Conservation (phyloP, 2,888 invertebrate species). For the Chalcis sispes region DNA sequence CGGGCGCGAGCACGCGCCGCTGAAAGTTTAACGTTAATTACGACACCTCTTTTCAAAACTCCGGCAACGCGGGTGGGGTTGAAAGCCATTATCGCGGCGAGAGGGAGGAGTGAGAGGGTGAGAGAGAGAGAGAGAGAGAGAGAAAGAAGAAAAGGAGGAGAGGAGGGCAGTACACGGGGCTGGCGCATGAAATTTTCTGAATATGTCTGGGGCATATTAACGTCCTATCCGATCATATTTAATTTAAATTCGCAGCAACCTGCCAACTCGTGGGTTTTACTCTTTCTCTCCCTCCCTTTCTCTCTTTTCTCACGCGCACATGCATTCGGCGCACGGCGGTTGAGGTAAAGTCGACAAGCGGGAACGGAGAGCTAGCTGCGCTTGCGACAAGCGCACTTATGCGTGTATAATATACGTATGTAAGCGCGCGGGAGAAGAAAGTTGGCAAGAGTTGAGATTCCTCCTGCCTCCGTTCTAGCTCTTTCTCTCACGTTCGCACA, state of each 20-base stretch:
- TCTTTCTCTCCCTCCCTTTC: background rate
- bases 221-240: constrained; percentile 54
- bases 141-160: too few relatives aligned
- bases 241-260: constrained; percentile 52
- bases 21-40: constrained; percentile 56
- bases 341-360: background rate
- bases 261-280: constrained; percentile 50
- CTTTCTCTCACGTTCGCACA: constrained; percentile 9
- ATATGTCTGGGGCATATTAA: constrained; percentile 40
- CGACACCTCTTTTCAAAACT: constrained; percentile 44
- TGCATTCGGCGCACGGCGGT: background rate
- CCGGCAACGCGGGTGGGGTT: background rate
- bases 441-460: constrained; percentile 51
- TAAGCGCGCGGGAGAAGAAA: constrained; percentile 38
- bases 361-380: constrained; percentile 19
- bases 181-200: constrained; percentile 46
- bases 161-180: too few relatives aligned
- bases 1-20: background rate
- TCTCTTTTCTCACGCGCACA: constrained; percentile 15
- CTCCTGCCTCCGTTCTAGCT: background rate
- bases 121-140: too few relatives aligned
- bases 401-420: background rate
- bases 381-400: constrained; percentile 21
- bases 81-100: constrained; percentile 42
- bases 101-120: too few relatives aligned